Base-by-base conservation (phyloP, 2,113 vertebrate species). In the Etia nguti region DNA sequence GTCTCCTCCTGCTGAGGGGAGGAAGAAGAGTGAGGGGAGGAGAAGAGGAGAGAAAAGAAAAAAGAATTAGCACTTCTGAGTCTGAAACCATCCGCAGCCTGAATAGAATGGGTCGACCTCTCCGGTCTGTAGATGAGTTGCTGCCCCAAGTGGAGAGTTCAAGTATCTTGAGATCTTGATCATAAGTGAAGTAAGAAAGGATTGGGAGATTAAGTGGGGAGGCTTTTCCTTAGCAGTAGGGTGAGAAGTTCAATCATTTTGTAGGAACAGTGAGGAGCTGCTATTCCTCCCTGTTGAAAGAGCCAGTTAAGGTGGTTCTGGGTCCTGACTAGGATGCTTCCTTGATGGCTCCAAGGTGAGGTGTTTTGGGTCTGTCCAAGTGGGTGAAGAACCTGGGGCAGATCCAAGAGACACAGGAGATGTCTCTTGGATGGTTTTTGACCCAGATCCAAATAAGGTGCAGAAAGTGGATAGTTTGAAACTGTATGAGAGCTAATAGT, bases 1-100 rank as follows among this genome's bases (percentile, higher is more conserved):
- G 86, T 90, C 90, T 92, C 79, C 81, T 90, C 92, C 93, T 31
- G 84, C 93, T 93, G 94, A 16, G 26, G 8, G 16, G 16, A 31
- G 10, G 46, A n/a, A 4, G 59, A n/a, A 50, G 36, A 46, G 55
- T 22, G 50, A 68, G 41, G 11, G 34, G 56, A 41, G 46, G 20
- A 54, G 50, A 34, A 54, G 48, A 29, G 31, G n/a, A 24, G 86
- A 79, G 38, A 31, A 22, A 6, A 55, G 57, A 59, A 56, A 20
- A 41, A 62, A 29, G 20, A 70, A 70, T 43, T 24, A 70, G 38
- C 38, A 73, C 65, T 13, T 43, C 13, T n/a, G 6, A 26, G 65
- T 70, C 38, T 16, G 65, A 70, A 15, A n/a, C 65, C n/a, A 43
- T 70, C 18, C 65, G 0, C 65, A 70, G 38, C 38, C 10, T 8